A percentile compares a stretch with the other conserved stretches of the same genome.
Evolutionary conservation across 2,113 vertebrate genomes (phyloP).

Genomic region (Maccullochella peelii): DNA sequence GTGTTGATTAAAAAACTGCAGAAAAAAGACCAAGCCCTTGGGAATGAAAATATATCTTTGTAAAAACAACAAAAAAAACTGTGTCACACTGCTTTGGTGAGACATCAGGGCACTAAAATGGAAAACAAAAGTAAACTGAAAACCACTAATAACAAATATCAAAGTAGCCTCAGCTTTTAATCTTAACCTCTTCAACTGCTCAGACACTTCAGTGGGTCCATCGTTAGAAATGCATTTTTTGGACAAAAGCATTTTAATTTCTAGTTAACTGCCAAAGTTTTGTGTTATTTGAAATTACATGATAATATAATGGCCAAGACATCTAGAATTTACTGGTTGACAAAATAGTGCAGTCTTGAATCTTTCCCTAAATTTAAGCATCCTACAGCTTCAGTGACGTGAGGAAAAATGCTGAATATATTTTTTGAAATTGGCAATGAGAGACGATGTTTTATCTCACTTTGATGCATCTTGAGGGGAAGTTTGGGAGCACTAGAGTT

Average conservation of each 20-base stretch:
- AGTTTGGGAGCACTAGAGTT: background rate
- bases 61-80: background rate
- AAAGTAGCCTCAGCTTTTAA: slow-evolving; percentile 32
- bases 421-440: background rate
- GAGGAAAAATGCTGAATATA: background rate
- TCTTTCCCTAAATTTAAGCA: background rate
- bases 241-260: background rate
- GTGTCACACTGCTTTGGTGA: slow-evolving; percentile 5
- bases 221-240: background rate
- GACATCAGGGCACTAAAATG: slow-evolving; percentile 4
- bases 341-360: background rate
- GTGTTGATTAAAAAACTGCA: slow-evolving; percentile 7
- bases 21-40: slow-evolving; percentile 14
- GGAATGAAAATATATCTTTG: slow-evolving; percentile 23
- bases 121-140: slow-evolving; percentile 5
- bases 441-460: background rate
- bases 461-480: background rate
- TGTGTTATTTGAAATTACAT: background rate
- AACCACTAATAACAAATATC: slow-evolving; percentile 29
- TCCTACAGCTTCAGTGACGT: background rate
- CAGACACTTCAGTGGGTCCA: background rate
- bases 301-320: background rate
- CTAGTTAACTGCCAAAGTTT: background rate
- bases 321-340: background rate
- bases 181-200: slow-evolving; percentile 14